Evolutionary conservation across 53 echinoderm and acorn worm genomes (phyloP), one percentile per base, ranked within the genome.

Genomic region (Arbacia lixula): DNA sequence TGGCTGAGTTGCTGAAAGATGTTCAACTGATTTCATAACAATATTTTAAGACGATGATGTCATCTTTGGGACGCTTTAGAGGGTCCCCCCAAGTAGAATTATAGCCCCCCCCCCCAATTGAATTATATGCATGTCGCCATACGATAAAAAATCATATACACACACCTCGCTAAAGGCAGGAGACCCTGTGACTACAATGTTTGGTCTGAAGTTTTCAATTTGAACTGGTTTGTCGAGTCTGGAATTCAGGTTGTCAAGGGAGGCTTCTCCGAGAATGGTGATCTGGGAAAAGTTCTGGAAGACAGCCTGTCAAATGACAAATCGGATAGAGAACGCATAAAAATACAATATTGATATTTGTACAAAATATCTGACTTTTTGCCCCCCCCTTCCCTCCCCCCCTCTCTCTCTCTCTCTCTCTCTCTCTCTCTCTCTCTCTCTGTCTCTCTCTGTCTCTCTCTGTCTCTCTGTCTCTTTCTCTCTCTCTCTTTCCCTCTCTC

Each of bases 131-230:
- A n/a, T n/a, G n/a, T n/a, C n/a, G n/a, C n/a, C n/a, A n/a, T n/a
- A n/a, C n/a, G n/a, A n/a, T n/a, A n/a, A n/a, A n/a, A n/a, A n/a
- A n/a, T n/a, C n/a, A n/a, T n/a, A n/a, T n/a, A n/a, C n/a, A 34
- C 77, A 21, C 65, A 92, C 93, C 87, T 92, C 93, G 30, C 66
- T 86, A 87, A 54, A 92, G 29, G 89, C 89, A 41, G 22, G 35
- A 3, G 69, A 12, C 4, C 89, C 87, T 1, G 54, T 36, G 6
- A 92, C 86, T 9, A 92, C 93, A 52, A 92, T 52, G 42, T 92
- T 92, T 20, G 93, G 89, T 61, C 93, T 83, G 81, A 89, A 69
- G 50, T 81, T 85, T 14, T 71, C 63, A 31, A 69, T 57, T 27
- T 75, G 38, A 28, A 89, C 84, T 11, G 86, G 84, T 10, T 86